phyloP scores from a whole-genome alignment of 30 jellyfish, hydroid and myxozoan species.

The Hydra vulgaris region DNA sequence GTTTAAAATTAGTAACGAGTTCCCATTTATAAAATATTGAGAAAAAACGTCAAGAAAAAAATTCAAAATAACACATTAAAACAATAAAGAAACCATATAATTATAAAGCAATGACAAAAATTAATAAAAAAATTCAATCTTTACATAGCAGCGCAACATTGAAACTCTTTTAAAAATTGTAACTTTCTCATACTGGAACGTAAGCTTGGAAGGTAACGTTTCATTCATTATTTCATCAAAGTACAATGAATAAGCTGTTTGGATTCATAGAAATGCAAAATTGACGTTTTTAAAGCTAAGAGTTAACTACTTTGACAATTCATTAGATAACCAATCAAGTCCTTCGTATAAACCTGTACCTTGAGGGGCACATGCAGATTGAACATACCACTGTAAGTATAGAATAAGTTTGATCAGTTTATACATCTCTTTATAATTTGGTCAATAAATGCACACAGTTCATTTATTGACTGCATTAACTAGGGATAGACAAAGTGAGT shows the following conservation, averaged over 20 bases:
- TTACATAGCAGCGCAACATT: background rate
- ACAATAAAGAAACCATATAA: too few species aligned
- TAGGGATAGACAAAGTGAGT: too few species aligned
- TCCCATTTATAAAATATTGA: too few species aligned
- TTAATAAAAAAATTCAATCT: background rate
- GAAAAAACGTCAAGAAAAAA: too few species aligned
- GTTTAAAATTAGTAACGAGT: too few species aligned
- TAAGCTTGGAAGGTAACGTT: too few species aligned
- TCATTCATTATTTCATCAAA: too few species aligned
- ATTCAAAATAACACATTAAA: too few species aligned
- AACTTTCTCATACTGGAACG: too few species aligned
- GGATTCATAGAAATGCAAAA: background rate
- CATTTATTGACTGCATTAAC: background rate
- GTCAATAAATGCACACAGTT: background rate
- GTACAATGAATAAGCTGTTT: background rate
- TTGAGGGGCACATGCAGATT: constrained; percentile 96
- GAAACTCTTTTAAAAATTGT: background rate
- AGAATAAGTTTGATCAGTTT: too few species aligned
- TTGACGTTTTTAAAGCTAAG: background rate
- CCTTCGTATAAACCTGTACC: constrained; percentile 98
- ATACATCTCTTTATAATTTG: background rate
- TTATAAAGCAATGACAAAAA: background rate
- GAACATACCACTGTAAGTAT: constrained; percentile 79
- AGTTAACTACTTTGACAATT: constrained; percentile 42
- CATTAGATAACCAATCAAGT: constrained; percentile 92